Evolutionary conservation across 2,797 vertebrate genomes (phyloP), one percentile per base, ranked within the genome.

Genomic region (Octomys mimax): DNA sequence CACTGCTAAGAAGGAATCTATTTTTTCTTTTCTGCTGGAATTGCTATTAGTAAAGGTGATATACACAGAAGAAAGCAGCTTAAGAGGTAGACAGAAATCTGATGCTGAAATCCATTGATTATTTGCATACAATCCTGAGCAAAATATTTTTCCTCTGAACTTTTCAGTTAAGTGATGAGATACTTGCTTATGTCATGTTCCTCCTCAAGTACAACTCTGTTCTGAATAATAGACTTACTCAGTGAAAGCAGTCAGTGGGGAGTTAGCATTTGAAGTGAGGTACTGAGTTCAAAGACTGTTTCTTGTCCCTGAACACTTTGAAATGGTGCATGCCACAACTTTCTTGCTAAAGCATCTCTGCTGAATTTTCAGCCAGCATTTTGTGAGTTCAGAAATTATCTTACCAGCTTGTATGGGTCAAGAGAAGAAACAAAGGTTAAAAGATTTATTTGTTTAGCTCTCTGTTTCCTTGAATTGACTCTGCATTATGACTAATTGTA

Each of bases 391-490:
- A 75, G 52, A 81, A 89, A 57, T 94, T 61, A 12, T 77, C 89
- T 95, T 98, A 73, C 66, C 87, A 92, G 46, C 12, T 78, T 93
- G 70, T 54, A 54, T 84, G 85, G 93, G 92, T 91, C 78, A 93
- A 92, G 84, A 88, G 31, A 36, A 93, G 77, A 82, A 26, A 85
- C 89, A 91, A 96, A 94, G 11, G 33, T 77, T 95, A 70, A 85
- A 64, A 80, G 89, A 92, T 96, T 92, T 95, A 75, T 96, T 96
- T 97, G 92, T 85, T 97, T 89, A 89, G 79, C 89, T 96, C 33
- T 90, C 62, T 87, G 10, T 89, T 98, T 80, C 96, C 92, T 54
- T 89, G 78, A 59, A 54, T 94, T 96, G 95, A 73, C 0, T 62
- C 89, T 89, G 75, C 80, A 92, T 95, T 95, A 83, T 13, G 0